Base-by-base conservation (phyloP, 1,140 invertebrate species). In the Gerris buenoi region DNA sequence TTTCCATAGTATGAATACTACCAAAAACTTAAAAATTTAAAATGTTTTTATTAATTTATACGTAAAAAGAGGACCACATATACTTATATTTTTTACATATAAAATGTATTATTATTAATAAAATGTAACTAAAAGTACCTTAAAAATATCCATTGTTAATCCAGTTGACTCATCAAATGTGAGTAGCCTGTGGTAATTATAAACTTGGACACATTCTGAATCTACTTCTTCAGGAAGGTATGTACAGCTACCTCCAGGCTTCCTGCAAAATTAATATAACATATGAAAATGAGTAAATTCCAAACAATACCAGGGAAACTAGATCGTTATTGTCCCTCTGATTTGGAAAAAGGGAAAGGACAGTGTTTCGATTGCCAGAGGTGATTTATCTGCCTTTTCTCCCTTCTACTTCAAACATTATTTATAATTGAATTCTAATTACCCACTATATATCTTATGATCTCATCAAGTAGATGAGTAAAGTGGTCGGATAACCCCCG, bases 91-190 rank as follows among this genome's bases (percentile, higher is more conserved):
- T 10, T 46, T 46, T 46, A 46, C 33, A n/a, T n/a, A n/a, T n/a
- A n/a, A n/a, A n/a, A n/a, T n/a, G n/a, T n/a, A n/a, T n/a, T n/a
- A n/a, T n/a, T n/a, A n/a, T n/a, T n/a, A n/a, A n/a, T n/a, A n/a
- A n/a, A n/a, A n/a, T n/a, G n/a, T n/a, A n/a, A n/a, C n/a, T n/a
- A n/a, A 29, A 13, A 27, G 64, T 46, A 46, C 33, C 81, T 91
- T 91, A 73, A 91, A 92, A 57, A 91, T 88, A 74, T 93, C 90
- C 82, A 92, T 89, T 70, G 91, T 89, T 1, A 93, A 79, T 5
- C 90, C 90, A 27, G 86, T 81, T 29, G 85, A 84, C 59, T 87
- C 85, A 73, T 91, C 89, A 88, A 90, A 93, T 0, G 89, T 90
- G 0, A 93, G 72, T 2, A 93, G 78, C n/a, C 90, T 80, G 74